Evolutionary conservation across 2,113 vertebrate species (phyloP).

Genomic region (Canis aureus): DNA sequence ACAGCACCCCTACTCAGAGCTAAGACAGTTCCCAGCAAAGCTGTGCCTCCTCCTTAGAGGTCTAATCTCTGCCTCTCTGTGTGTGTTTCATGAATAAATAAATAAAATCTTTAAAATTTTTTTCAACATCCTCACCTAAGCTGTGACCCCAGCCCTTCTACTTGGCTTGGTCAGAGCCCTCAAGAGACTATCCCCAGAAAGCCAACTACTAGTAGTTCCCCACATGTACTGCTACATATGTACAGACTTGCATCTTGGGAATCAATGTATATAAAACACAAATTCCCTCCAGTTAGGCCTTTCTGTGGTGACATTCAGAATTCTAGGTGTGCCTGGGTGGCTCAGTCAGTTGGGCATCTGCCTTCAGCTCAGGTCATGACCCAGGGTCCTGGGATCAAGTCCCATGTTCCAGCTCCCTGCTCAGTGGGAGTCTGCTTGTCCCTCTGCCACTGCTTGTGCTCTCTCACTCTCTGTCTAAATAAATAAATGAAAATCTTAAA

Average conservation of each 20-base stretch:
- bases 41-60: background rate
- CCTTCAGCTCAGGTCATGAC: background rate
- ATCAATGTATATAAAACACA: too few relatives aligned
- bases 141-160: too few relatives aligned
- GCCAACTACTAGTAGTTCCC: too few relatives aligned
- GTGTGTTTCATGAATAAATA: too few relatives aligned
- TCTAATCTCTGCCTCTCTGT: background rate
- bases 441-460: background rate
- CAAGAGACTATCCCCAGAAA: too few relatives aligned
- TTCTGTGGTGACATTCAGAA: too few relatives aligned
- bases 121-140: too few relatives aligned
- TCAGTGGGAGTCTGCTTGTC: background rate
- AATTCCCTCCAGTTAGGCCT: too few relatives aligned
- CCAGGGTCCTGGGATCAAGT: background rate
- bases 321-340: background rate
- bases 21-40: background rate
- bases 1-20: background rate
- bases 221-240: too few relatives aligned
- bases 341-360: background rate
- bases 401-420: background rate
- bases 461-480: background rate
- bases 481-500: background rate
- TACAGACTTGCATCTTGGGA: too few relatives aligned
- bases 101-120: too few relatives aligned
- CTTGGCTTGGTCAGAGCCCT: too few relatives aligned